Conservation (phyloP, 2,888 invertebrate genomes). For the Nipponacmea schrenckii region DNA sequence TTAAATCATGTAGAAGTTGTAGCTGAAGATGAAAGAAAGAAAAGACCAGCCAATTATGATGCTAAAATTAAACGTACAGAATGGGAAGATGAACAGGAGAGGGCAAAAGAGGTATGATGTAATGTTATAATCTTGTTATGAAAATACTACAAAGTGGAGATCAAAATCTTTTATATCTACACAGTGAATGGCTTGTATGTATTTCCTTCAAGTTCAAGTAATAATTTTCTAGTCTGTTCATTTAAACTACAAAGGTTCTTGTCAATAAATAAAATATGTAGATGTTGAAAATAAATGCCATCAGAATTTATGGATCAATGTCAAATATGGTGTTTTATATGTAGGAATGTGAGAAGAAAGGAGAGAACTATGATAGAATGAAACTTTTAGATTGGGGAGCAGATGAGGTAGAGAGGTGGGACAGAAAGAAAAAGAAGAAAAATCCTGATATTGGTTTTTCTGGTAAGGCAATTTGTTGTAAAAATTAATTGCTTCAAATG, state of each 20-base stretch:
- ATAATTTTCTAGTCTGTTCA: too few relatives aligned
- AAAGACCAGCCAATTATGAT: conserved; percentile 93
- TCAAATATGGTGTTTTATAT: background rate
- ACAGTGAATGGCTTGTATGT: too few relatives aligned
- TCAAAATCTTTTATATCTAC: too few relatives aligned
- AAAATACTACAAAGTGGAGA: too few relatives aligned
- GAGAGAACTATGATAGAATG: conserved; percentile 89
- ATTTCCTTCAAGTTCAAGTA: too few relatives aligned
- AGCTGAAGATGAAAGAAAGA: conserved; percentile 93
- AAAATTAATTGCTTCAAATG: too few relatives aligned
- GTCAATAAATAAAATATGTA: too few relatives aligned
- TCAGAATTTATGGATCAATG: too few relatives aligned
- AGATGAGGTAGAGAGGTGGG: conserved; percentile 86
- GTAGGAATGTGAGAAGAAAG: conserved; percentile 70
- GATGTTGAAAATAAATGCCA: too few relatives aligned
- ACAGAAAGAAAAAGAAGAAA: conserved; percentile 82
- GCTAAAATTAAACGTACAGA: conserved; percentile 90
- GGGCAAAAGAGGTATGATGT: conserved; percentile 78
- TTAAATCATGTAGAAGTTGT: conserved; percentile 95
- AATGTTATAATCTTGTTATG: background rate
- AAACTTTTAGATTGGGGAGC: conserved; percentile 90
- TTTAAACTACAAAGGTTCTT: too few relatives aligned
- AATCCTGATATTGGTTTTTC: conserved; percentile 97
- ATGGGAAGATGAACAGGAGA: conserved; percentile 91
- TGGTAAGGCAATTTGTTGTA: conserved; percentile 71